Percentiles rank a stretch among this genome's conserved stretches.
phyloP scores from a whole-genome alignment of 2,797 vertebrate species.

The Ptychadena robeensis region DNA sequence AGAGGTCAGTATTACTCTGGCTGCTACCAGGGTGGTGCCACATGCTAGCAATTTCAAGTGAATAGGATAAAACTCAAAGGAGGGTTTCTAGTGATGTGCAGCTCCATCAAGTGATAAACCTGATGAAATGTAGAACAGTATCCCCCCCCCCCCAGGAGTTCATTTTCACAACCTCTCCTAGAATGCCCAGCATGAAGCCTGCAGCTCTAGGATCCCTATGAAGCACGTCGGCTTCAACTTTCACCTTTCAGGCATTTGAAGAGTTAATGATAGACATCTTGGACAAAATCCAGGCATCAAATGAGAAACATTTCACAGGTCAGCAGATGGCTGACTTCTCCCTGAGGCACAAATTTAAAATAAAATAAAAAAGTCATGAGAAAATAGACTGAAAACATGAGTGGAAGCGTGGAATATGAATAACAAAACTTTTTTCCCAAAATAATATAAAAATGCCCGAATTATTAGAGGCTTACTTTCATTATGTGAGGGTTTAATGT shows the following conservation, averaged over 20 bases:
- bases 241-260: conserved; percentile 22
- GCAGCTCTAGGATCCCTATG: neutral
- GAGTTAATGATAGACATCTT: conserved; percentile 62
- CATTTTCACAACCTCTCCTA: neutral
- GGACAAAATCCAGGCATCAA: conserved; percentile 57
- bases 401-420: conserved; percentile 24
- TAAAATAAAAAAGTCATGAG: conserved; percentile 46
- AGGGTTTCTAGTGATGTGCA: conserved; percentile 14
- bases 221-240: neutral
- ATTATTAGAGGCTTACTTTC: neutral
- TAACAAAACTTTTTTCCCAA: conserved; percentile 32
- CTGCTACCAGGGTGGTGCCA: neutral
- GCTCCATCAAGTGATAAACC: conserved; percentile 25
- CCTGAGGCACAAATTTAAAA: conserved; percentile 56
- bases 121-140: neutral
- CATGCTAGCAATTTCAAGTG: neutral
- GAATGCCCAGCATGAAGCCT: neutral
- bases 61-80: neutral
- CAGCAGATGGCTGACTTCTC: conserved; percentile 58
- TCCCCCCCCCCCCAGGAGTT: neutral
- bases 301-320: conserved; percentile 59
- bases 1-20: conserved; percentile 11
- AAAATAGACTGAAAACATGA: conserved; percentile 27
- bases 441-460: conserved; percentile 20
- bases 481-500: neutral